A percentile compares a stretch with the other conserved stretches of the same genome.
Evolutionary conservation across 2,888 invertebrate species (phyloP).

Genomic region (Clivina fossor): DNA sequence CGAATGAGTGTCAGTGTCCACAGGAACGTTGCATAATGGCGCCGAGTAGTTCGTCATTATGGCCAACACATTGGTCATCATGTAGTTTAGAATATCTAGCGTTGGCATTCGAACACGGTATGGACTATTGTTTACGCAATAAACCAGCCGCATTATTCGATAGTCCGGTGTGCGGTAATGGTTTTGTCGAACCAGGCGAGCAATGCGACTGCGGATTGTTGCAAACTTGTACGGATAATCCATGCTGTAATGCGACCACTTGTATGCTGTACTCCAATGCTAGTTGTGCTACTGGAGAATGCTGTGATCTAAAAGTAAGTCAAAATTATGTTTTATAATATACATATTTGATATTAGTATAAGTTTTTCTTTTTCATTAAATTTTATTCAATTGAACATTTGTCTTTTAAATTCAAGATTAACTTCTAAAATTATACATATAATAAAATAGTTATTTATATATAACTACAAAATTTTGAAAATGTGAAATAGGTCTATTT

Average conservation of each 20-base stretch:
- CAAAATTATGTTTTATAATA: not conserved
- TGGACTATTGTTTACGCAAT: constrained; percentile 93
- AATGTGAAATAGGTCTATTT: not conserved
- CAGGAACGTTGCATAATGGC: constrained; percentile 96
- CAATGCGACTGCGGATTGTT: constrained; percentile 90
- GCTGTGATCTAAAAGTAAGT: constrained; percentile 81
- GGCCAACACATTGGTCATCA: constrained; percentile 91
- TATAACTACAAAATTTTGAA: not conserved
- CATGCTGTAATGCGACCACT: constrained; percentile 80
- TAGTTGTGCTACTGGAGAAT: constrained; percentile 93
- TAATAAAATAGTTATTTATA: not conserved
- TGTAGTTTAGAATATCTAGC: constrained; percentile 90
- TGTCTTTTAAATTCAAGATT: too few relatives aligned
- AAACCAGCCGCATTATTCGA: constrained; percentile 80
- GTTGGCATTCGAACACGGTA: constrained; percentile 89
- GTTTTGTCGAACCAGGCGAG: constrained; percentile 94
- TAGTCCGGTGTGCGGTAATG: constrained; percentile 92
- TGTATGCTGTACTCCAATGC: constrained; percentile 88
- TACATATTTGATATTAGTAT: constrained; percentile 11
- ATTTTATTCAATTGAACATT: constrained; percentile 4
- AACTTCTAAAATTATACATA: not conserved
- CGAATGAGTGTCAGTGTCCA: constrained; percentile 81
- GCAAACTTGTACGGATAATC: constrained; percentile 73
- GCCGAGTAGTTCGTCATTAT: constrained; percentile 82
- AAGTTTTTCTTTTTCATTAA: not conserved